These are phyloP conservation scores for Metellina segmentata DNA, from an alignment of 2,888 invertebrate genomes.

Conservation along the genomic window DNA sequence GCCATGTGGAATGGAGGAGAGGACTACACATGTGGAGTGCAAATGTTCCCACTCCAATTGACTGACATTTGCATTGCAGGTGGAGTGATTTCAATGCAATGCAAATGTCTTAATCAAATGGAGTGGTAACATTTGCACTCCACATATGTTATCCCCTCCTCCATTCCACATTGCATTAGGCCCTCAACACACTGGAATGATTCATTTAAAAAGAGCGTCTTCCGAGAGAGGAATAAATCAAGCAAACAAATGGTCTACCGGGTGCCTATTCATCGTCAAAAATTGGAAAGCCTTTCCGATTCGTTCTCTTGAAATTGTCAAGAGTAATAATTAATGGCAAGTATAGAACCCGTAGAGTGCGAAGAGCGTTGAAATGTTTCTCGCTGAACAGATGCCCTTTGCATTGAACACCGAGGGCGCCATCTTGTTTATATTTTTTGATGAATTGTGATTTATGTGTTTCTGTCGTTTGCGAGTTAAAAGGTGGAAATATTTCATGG, in stretches of 20 bases:
- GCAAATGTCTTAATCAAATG: neutral
- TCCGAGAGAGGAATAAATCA: slow-evolving; percentile 58
- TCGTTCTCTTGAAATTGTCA: slow-evolving; percentile 2
- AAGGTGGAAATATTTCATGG: slow-evolving; percentile 70
- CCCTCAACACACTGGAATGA: neutral
- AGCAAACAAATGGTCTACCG: slow-evolving; percentile 53
- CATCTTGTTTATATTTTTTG: slow-evolving; percentile 1
- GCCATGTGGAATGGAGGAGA: neutral
- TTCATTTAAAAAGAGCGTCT: neutral
- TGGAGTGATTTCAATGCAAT: no score
- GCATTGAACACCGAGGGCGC: slow-evolving; percentile 32
- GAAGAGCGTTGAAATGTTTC: slow-evolving; percentile 19
- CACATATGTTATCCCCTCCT: neutral
- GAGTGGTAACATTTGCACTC: neutral
- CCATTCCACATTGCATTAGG: neutral
- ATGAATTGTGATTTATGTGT: slow-evolving; percentile 69
- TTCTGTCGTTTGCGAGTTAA: slow-evolving; percentile 44
- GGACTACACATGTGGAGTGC: neutral
- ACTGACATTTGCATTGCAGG: no score
- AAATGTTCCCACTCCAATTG: neutral
- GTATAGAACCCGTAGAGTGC: slow-evolving; percentile 23
- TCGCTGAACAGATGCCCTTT: slow-evolving; percentile 58
- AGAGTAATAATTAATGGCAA: slow-evolving; percentile 64
- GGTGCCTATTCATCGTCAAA: slow-evolving; percentile 27
- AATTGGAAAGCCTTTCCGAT: slow-evolving; percentile 15